Percentiles rank a stretch among this genome's conserved stretches.
Conservation (phyloP, 2,113 vertebrate species). For the Haemorhous mexicanus region DNA sequence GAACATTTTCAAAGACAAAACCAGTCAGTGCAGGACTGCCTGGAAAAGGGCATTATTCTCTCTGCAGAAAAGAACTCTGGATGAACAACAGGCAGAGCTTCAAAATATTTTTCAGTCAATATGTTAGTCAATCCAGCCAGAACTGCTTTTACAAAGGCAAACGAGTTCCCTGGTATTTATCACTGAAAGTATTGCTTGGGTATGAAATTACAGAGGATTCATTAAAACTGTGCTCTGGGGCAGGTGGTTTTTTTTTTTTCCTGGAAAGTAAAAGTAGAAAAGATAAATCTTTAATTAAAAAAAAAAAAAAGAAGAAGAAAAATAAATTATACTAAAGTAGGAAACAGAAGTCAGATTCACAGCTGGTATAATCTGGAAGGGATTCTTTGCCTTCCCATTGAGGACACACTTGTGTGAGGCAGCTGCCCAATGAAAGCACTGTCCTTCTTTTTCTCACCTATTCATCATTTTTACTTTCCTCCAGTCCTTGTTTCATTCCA, state of each 20-base stretch:
- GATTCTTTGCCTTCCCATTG: background rate
- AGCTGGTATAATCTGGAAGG: background rate
- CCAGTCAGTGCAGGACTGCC: background rate
- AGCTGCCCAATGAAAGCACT: background rate
- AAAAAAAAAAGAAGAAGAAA: accelerated
- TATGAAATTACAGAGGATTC: background rate
- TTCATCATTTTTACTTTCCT: background rate
- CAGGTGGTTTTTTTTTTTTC: background rate
- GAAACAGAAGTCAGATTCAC: background rate
- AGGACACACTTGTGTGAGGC: background rate
- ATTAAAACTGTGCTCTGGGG: background rate
- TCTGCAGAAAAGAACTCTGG: background rate
- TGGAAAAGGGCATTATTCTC: background rate
- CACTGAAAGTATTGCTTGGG: background rate
- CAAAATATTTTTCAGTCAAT: background rate
- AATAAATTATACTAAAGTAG: background rate
- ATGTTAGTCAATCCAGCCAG: background rate
- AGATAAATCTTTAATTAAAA: background rate
- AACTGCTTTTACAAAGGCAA: background rate
- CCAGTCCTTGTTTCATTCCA: background rate
- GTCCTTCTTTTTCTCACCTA: background rate
- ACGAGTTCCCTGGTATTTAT: background rate
- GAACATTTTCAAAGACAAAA: slow-evolving; percentile 9
- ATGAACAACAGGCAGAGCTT: slow-evolving; percentile 1
- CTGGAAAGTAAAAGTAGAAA: background rate